Conservation (phyloP, 2,888 invertebrate species). For the Scaptomyza reducta region DNA sequence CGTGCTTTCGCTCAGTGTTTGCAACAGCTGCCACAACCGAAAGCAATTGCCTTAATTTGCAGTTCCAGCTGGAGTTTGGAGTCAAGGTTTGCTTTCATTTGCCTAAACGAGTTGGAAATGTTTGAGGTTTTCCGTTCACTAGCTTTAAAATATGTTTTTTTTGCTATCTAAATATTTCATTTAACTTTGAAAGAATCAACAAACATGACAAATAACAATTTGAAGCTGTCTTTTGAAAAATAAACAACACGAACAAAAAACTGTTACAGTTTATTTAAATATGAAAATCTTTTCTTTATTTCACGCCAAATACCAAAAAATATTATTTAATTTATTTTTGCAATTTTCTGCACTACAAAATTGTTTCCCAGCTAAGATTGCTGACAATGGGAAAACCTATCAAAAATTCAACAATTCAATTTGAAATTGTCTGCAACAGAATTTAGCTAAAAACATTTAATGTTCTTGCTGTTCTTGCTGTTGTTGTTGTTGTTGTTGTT, state of each 20-base stretch:
- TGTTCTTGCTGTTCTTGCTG: too few species aligned
- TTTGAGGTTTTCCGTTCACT: background rate
- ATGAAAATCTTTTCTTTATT: background rate
- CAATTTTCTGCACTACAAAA: background rate
- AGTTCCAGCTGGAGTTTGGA: background rate
- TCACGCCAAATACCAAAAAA: background rate
- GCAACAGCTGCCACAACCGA: conserved; percentile 2
- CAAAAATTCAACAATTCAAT: background rate
- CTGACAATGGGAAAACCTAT: background rate
- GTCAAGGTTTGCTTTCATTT: background rate
- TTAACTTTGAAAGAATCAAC: background rate
- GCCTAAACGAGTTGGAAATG: background rate
- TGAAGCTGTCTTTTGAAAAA: background rate
- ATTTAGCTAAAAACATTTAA: background rate
- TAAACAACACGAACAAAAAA: background rate
- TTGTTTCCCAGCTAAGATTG: too few species aligned
- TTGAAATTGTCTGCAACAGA: conserved; percentile 2
- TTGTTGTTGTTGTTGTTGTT: too few species aligned
- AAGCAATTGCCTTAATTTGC: background rate
- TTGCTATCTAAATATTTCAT: background rate
- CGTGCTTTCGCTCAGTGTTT: background rate
- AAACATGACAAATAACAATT: background rate
- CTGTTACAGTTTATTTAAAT: too few species aligned
- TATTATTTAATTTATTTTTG: background rate
- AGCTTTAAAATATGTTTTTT: too few species aligned